Conservation (phyloP, 92 coral and sea anemone species). For the Umimayanthus chanpuru region DNA sequence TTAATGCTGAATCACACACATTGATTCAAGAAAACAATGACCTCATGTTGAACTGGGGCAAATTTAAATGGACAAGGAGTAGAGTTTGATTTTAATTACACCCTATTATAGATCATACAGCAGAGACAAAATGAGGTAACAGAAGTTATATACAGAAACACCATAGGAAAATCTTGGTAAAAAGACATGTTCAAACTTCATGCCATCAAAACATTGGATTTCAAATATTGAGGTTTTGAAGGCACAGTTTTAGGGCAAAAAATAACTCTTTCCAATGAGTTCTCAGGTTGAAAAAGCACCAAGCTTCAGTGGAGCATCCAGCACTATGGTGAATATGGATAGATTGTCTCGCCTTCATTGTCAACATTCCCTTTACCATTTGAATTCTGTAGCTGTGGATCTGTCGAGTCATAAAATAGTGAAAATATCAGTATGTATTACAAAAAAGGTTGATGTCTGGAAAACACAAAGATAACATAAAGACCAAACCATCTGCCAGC, state of each 20-base stretch:
- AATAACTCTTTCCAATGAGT: neutral
- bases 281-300: neutral
- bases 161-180: neutral
- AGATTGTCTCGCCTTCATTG: constrained; percentile 49
- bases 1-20: no score
- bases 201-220: neutral
- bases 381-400: constrained; percentile 61
- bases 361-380: constrained; percentile 35
- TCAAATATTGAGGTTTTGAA: neutral
- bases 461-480: neutral
- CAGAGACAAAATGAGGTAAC: neutral
- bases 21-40: no score
- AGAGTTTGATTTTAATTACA: neutral
- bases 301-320: neutral
- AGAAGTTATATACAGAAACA: neutral
- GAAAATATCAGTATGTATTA: neutral
- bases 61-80: no score
- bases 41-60: neutral
- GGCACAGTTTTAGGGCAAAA: neutral
- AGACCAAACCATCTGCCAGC: no score
- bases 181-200: neutral
- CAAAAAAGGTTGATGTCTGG: neutral
- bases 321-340: constrained; percentile 42
- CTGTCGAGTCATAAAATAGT: constrained; percentile 13
- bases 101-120: neutral